phyloP scores from a whole-genome alignment of 2,797 vertebrate species.

The Tragelaphus oryx region DNA sequence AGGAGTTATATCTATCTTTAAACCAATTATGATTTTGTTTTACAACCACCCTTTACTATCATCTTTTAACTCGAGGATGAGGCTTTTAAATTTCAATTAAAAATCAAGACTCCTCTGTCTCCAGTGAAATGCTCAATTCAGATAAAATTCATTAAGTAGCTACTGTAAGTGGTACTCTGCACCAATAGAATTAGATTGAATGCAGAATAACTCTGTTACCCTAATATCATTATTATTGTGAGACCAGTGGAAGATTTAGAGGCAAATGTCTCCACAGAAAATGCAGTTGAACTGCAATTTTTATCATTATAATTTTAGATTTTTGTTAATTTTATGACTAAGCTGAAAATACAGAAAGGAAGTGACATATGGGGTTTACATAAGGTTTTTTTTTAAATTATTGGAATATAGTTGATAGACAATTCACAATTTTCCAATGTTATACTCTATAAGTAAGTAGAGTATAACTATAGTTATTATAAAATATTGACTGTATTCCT shows the following conservation, averaged over 20 bases:
- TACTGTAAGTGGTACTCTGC: neutral
- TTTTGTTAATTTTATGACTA: constrained; percentile 27
- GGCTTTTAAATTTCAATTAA: constrained; percentile 66
- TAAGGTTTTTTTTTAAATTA: neutral
- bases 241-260: neutral
- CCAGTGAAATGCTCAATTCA: constrained; percentile 48
- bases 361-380: neutral
- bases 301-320: constrained; percentile 32
- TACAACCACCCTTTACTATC: constrained; percentile 39
- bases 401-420: neutral
- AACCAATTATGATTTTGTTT: constrained; percentile 60
- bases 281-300: neutral
- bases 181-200: neutral
- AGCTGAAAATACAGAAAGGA: neutral
- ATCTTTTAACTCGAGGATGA: constrained; percentile 46
- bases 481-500: neutral
- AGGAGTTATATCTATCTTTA: constrained; percentile 44
- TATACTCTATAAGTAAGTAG: neutral
- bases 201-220: neutral
- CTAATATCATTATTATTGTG: neutral
- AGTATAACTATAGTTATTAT: neutral
- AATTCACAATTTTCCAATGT: neutral
- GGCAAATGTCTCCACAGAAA: constrained; percentile 29
- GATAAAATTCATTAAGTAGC: constrained; percentile 41
- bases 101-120: constrained; percentile 49